A percentile compares a stretch with the other conserved stretches of the same genome.
phyloP scores from a whole-genome alignment of 2,797 vertebrate genomes.

The Sitta carolinensis region DNA sequence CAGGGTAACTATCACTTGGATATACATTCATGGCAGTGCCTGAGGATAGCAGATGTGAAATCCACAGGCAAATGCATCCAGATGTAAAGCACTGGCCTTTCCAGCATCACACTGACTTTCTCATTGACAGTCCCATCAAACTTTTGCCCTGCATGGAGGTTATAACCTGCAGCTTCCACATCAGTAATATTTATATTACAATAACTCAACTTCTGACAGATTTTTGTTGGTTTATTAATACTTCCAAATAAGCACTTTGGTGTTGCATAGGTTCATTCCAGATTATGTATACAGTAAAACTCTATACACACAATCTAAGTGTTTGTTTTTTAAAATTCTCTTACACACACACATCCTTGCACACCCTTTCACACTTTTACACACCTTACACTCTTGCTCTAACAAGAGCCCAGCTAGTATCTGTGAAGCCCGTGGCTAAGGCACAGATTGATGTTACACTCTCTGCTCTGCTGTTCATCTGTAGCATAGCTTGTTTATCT shows the following conservation, averaged over 20 bases:
- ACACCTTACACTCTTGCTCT: neutral
- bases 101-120: neutral
- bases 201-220: neutral
- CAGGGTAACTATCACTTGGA: neutral
- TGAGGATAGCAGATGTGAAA: neutral
- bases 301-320: neutral
- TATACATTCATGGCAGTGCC: neutral
- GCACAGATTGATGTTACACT: neutral
- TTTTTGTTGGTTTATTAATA: neutral
- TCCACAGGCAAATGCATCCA: neutral
- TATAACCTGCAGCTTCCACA: neutral
- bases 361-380: neutral
- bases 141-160: neutral
- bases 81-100: neutral
- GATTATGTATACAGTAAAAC: neutral
- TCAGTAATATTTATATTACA: neutral
- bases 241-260: neutral
- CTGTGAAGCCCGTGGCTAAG: neutral
- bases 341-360: neutral
- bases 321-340: neutral
- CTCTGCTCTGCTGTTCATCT: neutral
- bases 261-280: neutral
- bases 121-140: neutral
- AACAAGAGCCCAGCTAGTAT: neutral
- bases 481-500: slow-evolving; percentile 16